A percentile compares a stretch with the other conserved stretches of the same genome.
These are phyloP conservation scores for Urocyon cinereoargenteus DNA, from an alignment of 2,797 vertebrate species.

Conservation along the genomic window DNA sequence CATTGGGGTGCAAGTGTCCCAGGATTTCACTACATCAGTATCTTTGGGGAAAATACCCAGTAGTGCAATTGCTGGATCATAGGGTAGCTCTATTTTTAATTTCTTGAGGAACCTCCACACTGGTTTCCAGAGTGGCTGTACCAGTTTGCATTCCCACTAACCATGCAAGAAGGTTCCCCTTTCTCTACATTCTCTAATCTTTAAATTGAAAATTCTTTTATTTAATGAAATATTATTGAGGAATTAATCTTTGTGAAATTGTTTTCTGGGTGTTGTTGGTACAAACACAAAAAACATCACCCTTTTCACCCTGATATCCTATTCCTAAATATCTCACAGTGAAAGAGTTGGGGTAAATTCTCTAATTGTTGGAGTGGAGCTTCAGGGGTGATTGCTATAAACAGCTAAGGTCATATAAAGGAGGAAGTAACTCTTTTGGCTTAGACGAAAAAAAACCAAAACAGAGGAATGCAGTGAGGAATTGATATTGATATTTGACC, in stretches of 20 bases:
- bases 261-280: not conserved
- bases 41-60: too few species aligned
- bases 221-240: not conserved
- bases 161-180: too few species aligned
- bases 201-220: constrained; percentile 4
- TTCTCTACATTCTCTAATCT: not conserved
- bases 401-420: not conserved
- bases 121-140: too few species aligned
- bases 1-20: too few species aligned
- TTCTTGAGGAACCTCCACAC: too few species aligned
- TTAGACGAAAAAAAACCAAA: not conserved
- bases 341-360: not conserved
- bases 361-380: not conserved
- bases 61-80: too few species aligned
- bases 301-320: not conserved
- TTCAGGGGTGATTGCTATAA: not conserved
- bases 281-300: not conserved
- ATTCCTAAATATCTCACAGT: not conserved
- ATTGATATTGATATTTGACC: not conserved
- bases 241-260: not conserved
- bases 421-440: not conserved
- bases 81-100: too few species aligned
- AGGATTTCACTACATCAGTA: too few species aligned
- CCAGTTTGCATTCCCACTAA: too few species aligned
- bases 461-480: not conserved